Evolutionary conservation across 2,113 vertebrate species (phyloP), one percentile per base, ranked within the genome.

Genomic region (Chascanopsetta lugubris): DNA sequence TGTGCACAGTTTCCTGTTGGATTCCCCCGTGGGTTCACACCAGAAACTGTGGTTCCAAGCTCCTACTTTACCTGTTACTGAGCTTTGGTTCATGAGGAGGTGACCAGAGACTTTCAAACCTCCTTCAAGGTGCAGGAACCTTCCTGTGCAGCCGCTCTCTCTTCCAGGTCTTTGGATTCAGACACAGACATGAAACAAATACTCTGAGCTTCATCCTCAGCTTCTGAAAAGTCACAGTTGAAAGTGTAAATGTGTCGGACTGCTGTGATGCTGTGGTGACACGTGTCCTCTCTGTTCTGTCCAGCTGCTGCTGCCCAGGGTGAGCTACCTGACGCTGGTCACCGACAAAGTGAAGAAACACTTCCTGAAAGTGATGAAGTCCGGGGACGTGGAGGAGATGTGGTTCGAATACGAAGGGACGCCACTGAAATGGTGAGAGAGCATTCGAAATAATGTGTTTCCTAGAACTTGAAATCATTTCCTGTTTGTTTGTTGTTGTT

Each of bases 341-440:
- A 99, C 97, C 53, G 97, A 99, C 93, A 99, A 99, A 88, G 97
- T 98, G 83, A 99, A 97, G 91, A 99, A 99, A 72, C 97, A 99
- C 84, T 99, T 99, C 88, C 95, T 95, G 82, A 99, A 97, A 89
- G 95, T 94, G 75, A 94, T 99, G 93, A 96, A 88, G 85, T 89
- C 94, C 47, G 97, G 99, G 55, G 97, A 98, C 49, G 92, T 94
- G 70, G 94, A 92, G 87, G 97, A 99, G 89, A 97, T 99, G 92
- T 99, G 97, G 97, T 99, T 98, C 73, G 97, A 99, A 83, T 97
- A 96, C 6, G 96, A 99, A 93, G 97, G 96, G 50, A 96, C 93
- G 48, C 95, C 97, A 6, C 92, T 99, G 61, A 99, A 99, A 92
- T 99, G 97, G 97, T 99, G 83, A 92, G 82, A 20, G 9, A 55